A percentile compares a stretch with the other conserved stretches of the same genome.
phyloP scores from a whole-genome alignment of 1,140 invertebrate species.

The Temnothorax nylanderi region DNA sequence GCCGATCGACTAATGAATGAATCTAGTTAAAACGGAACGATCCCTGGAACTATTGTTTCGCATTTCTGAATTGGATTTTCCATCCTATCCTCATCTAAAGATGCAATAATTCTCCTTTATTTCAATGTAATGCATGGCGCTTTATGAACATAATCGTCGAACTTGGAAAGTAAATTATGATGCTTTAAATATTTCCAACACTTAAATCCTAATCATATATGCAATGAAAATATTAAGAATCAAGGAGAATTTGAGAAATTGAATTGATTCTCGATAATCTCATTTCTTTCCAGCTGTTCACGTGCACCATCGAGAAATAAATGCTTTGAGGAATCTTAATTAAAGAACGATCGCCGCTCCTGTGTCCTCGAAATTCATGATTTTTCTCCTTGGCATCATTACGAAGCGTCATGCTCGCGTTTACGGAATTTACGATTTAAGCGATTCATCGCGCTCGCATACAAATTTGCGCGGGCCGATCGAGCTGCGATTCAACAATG shows the following conservation, averaged over 20 bases:
- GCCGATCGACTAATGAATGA: background rate
- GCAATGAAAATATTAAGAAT: background rate
- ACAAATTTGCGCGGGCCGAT: background rate
- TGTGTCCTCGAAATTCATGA: slow-evolving; percentile 31
- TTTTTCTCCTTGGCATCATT: slow-evolving; percentile 38
- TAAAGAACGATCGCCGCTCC: background rate
- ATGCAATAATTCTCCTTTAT: background rate
- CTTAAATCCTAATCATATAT: background rate
- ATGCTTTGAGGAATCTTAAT: slow-evolving; percentile 10
- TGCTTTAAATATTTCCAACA: background rate
- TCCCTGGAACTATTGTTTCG: background rate
- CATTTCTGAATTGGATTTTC: background rate
- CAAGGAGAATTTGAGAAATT: background rate
- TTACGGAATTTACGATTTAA: background rate
- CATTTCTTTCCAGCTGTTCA: background rate
- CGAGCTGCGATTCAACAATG: background rate
- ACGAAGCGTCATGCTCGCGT: background rate
- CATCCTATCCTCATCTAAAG: background rate
- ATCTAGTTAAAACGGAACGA: background rate
- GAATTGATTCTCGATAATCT: background rate
- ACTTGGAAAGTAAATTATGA: background rate
- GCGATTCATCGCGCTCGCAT: background rate
- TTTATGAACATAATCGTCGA: background rate
- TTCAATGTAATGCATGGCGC: background rate
- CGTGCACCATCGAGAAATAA: slow-evolving; percentile 5